phyloP scores from a whole-genome alignment of 2,113 vertebrate genomes.

The Bucco capensis region DNA sequence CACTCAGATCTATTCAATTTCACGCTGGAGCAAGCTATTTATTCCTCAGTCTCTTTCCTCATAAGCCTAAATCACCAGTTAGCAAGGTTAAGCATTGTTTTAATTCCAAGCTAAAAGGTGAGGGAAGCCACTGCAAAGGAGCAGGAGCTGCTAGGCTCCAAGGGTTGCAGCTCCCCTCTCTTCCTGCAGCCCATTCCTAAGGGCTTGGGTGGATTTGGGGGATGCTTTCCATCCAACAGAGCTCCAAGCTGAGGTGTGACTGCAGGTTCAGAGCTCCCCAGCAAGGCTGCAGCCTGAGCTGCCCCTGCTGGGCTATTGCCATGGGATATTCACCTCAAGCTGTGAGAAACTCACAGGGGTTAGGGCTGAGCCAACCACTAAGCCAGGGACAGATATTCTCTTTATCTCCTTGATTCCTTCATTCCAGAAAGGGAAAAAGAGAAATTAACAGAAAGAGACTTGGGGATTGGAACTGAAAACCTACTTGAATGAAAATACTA shows the following conservation, averaged over 20 bases:
- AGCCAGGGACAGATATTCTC: no score
- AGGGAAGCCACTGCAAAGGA: not conserved
- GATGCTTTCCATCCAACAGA: not conserved
- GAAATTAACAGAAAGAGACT: no score
- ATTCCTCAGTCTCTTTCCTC: not conserved
- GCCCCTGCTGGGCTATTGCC: no score
- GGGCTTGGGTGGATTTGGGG: not conserved
- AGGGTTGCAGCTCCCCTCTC: fast-evolving
- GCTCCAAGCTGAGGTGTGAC: not conserved
- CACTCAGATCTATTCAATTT: slow-evolving; percentile 42
- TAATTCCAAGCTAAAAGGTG: slow-evolving; percentile 4
- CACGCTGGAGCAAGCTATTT: slow-evolving; percentile 24
- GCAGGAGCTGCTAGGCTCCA: not conserved
- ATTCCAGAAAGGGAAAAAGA: no score
- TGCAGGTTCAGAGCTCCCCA: not conserved
- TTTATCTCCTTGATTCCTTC: no score
- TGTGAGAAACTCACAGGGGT: not conserved
- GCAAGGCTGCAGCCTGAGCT: no score
- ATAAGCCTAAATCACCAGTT: not conserved
- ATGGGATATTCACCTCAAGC: fast-evolving
- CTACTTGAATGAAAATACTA: no score
- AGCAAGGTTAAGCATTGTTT: slow-evolving; percentile 52
- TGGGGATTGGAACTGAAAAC: no score
- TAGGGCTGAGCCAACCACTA: no score
- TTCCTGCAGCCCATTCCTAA: not conserved